Base-by-base conservation (phyloP, 2,888 invertebrate species). In the Margaritifera margaritifera region DNA sequence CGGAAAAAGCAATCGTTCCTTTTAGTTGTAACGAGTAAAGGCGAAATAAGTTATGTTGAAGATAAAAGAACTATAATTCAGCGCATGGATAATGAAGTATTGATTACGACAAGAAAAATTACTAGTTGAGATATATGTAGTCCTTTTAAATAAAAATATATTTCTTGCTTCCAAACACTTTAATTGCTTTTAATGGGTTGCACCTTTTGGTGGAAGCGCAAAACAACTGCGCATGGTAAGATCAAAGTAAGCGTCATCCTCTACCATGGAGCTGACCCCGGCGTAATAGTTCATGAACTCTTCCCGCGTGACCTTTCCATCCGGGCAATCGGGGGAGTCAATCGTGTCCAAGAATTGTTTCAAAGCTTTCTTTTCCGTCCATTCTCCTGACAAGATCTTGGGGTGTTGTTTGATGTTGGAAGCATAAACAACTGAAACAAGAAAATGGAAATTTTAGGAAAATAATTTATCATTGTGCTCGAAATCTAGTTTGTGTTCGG, bases 261-360 rank as follows among this genome's bases (percentile, higher is more conserved):
- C 86, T 0, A 86, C 78, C 1, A 85, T 85, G 58, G 84, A 74
- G 68, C 85, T 85, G 50, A 87, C 86, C 0, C 84, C 86, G 4
- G 86, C 80, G 78, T 87, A 87, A 74, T 86, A 87, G 67, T 82
- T 84, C 71, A 84, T 75, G 72, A 86, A 87, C 68, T 87, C 87
- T 56, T 87, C 84, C 42, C 82, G 74, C 15, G 86, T 86, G 20
- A 87, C 86, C 57, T 82, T 80, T 51, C 87, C 87, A 72, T 87
- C 87, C n/a, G 85, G 81, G 70, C 78, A 77, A 65, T 84, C 86
- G 4, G 86, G 86, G 0, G 86, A 85, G 68, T 87, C 87, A 64
- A 87, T 80, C 60, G 81, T 82, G 72, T 86, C 85, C 68, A 87
- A 75, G 77, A 87, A 87, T 74, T 82, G 76, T 52, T 81, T 80